These are phyloP conservation scores for Lithophane ornitopus DNA, from an alignment of 2,888 invertebrate species.

Conservation along the genomic window DNA sequence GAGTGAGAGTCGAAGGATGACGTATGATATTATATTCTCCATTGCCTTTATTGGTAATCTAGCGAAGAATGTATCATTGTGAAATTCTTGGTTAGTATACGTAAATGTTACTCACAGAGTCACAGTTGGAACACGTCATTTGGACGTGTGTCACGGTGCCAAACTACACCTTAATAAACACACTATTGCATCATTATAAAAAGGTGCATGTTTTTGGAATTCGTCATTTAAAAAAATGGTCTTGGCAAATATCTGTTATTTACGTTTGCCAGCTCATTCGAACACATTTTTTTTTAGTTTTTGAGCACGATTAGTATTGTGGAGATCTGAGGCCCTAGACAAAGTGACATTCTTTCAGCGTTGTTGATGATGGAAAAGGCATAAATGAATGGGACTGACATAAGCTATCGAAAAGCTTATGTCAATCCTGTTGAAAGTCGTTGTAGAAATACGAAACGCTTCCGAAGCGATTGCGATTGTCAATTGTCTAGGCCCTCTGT, in stretches of 20 bases:
- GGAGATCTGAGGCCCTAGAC: too few relatives aligned
- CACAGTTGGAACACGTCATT: constrained; percentile 20
- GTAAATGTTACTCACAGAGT: constrained; percentile 8
- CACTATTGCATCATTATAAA: constrained; percentile 43
- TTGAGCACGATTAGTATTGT: background rate
- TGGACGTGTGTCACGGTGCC: constrained; percentile 30
- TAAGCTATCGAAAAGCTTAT: too few relatives aligned
- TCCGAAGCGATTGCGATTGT: too few relatives aligned
- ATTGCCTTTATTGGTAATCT: constrained; percentile 5
- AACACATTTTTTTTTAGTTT: background rate
- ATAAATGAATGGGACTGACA: too few relatives aligned
- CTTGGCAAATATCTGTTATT: constrained; percentile 33
- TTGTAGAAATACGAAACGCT: too few relatives aligned
- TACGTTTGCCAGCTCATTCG: background rate
- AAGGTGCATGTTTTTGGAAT: constrained; percentile 38
- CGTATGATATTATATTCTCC: background rate
- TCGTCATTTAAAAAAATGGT: constrained; percentile 39
- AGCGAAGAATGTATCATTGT: constrained; percentile 15
- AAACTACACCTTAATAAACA: constrained; percentile 36
- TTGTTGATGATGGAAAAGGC: too few relatives aligned
- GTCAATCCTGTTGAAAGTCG: too few relatives aligned
- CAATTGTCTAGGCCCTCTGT: too few relatives aligned
- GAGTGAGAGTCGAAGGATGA: background rate
- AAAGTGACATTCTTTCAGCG: too few relatives aligned
- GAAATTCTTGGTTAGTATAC: constrained; percentile 29